Evolutionary conservation across 1,140 invertebrate genomes (phyloP).

Genomic region (Mylabris phalerata): DNA sequence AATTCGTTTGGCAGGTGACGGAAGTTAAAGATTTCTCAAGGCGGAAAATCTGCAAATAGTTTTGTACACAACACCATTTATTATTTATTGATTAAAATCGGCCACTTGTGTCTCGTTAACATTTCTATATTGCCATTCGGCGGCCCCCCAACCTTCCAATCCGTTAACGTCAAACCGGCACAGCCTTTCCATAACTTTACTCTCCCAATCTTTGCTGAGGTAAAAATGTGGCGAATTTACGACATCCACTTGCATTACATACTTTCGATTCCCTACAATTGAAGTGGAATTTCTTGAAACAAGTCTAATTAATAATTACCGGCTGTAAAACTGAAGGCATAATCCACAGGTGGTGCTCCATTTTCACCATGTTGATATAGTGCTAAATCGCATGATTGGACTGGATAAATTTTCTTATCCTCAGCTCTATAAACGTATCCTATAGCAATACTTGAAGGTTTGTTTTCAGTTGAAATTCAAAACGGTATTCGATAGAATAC

Average conservation of each 20-base stretch:
- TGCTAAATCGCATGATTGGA: conserved; percentile 51
- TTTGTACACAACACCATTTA: no score
- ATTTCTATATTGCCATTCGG: conserved; percentile 62
- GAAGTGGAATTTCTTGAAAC: neutral
- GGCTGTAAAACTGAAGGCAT: conserved; percentile 55
- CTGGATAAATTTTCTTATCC: conserved; percentile 47
- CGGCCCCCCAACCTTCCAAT: conserved; percentile 56
- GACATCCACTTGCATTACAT: conserved; percentile 50
- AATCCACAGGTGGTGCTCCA: conserved; percentile 54
- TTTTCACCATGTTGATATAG: conserved; percentile 59
- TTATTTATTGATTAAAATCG: neutral
- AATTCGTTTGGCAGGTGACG: conserved; percentile 1
- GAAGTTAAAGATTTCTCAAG: neutral
- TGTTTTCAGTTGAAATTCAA: conserved; percentile 1
- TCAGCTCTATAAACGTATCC: conserved; percentile 57
- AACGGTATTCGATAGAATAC: conserved; percentile 41
- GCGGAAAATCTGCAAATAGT: no score
- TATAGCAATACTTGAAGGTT: conserved; percentile 53
- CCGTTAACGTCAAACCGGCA: conserved; percentile 56
- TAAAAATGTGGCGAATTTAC: conserved; percentile 54
- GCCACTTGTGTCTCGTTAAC: conserved; percentile 19
- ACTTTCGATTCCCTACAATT: conserved; percentile 43
- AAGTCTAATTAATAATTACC: conserved; percentile 38
- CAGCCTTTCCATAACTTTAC: conserved; percentile 57
- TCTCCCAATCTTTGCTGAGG: conserved; percentile 59